Percentiles rank a stretch among this genome's conserved stretches.
Conservation (phyloP, 2,113 vertebrate genomes). For the Pedetes capensis region DNA sequence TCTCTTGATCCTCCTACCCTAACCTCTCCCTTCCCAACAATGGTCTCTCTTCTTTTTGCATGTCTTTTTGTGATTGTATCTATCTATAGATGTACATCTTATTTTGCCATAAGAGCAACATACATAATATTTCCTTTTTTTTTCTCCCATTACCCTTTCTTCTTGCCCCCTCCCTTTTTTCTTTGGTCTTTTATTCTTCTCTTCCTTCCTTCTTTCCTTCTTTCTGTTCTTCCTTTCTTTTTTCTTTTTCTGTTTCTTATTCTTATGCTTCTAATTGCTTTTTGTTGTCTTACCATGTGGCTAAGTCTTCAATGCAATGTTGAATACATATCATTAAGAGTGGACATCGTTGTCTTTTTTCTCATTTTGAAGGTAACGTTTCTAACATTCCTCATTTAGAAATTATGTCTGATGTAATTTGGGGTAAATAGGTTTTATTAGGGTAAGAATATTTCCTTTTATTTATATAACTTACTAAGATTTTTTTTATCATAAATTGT, state of each 20-base stretch:
- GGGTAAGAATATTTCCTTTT: slow-evolving; percentile 16
- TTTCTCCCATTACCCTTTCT: too few relatives aligned
- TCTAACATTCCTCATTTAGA: background rate
- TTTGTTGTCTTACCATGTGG: background rate
- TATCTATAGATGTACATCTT: too few relatives aligned
- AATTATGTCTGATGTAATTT: background rate
- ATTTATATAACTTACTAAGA: background rate
- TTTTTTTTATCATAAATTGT: background rate
- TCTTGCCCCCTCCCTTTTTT: too few relatives aligned
- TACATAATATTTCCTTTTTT: too few relatives aligned
- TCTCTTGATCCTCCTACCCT: too few relatives aligned
- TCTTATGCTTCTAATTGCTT: background rate
- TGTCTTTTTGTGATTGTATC: too few relatives aligned
- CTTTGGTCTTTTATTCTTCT: too few relatives aligned
- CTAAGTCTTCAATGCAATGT: background rate
- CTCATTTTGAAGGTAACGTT: background rate
- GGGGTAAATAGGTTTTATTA: background rate
- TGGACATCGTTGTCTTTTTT: background rate
- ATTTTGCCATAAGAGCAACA: too few relatives aligned
- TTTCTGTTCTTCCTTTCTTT: background rate
- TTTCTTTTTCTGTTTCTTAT: background rate
- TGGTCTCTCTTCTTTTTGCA: too few relatives aligned
- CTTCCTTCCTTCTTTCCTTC: too few relatives aligned
- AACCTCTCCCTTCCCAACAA: too few relatives aligned
- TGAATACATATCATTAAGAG: background rate